Conservation (phyloP, 1,140 invertebrate species). For the Drosophila novamexicana region DNA sequence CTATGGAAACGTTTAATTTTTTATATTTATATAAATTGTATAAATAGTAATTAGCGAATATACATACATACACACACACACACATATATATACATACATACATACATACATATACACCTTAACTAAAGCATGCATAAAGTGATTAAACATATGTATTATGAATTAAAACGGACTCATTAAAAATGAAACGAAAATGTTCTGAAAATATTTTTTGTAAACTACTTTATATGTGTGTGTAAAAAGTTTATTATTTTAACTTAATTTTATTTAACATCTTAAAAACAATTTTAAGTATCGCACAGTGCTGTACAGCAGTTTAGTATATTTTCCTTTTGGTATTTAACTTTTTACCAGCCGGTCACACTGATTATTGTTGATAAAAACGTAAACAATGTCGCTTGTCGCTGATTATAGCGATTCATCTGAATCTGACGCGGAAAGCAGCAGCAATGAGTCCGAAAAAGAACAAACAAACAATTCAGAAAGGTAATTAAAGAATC, state of each 20-base stretch:
- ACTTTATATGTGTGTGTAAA: too few relatives aligned
- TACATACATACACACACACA: constrained; percentile 51
- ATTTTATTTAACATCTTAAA: background rate
- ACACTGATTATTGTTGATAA: constrained; percentile 11
- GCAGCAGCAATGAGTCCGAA: constrained; percentile 30
- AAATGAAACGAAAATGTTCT: constrained; percentile 54
- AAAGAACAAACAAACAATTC: constrained; percentile 24
- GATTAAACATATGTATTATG: constrained; percentile 78
- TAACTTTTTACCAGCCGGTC: constrained; percentile 3
- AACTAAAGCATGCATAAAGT: constrained; percentile 80
- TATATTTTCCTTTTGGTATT: constrained; percentile 9
- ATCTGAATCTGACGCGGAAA: constrained; percentile 62
- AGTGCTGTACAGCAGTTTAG: background rate
- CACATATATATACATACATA: constrained; percentile 38
- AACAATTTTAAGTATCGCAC: background rate
- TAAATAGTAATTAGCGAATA: constrained; percentile 67
- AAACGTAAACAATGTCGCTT: constrained; percentile 64
- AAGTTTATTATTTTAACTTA: background rate
- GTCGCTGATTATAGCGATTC: constrained; percentile 75
- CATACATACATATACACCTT: constrained; percentile 46
- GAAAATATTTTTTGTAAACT: background rate
- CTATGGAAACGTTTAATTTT: constrained; percentile 64
- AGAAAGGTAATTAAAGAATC: constrained; percentile 2
- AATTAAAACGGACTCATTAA: constrained; percentile 70
- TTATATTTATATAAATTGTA: constrained; percentile 81